Conservation (phyloP, 2,888 invertebrate species). For the Callimorpha dominula region DNA sequence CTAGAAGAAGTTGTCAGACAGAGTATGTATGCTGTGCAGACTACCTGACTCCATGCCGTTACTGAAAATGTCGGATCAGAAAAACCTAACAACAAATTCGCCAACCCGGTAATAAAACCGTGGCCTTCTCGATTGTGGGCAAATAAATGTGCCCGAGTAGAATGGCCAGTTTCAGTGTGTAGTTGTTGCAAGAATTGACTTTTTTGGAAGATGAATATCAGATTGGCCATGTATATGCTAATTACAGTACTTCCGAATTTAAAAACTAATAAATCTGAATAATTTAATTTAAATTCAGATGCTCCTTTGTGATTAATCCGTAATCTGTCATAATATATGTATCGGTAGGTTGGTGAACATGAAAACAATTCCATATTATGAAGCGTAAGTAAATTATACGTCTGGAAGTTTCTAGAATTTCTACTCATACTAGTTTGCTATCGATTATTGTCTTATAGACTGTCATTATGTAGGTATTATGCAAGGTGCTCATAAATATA, state of each 20-base stretch:
- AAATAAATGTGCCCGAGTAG: neutral
- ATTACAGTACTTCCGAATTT: no score
- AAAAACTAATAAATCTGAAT: no score
- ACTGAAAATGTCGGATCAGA: no score
- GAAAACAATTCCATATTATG: slow-evolving; percentile 1
- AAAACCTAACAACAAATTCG: no score
- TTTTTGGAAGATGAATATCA: no score
- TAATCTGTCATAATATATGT: neutral
- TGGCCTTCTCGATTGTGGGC: neutral
- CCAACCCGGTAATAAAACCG: neutral
- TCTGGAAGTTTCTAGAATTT: neutral
- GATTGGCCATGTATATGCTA: no score
- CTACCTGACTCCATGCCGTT: neutral
- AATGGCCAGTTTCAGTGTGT: no score
- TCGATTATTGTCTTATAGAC: slow-evolving; percentile 13
- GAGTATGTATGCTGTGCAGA: neutral
- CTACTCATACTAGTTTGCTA: neutral
- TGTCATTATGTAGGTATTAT: slow-evolving; percentile 6
- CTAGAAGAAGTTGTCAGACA: no score
- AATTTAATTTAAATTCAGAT: no score
- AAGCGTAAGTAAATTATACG: slow-evolving; percentile 5
- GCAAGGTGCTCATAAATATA: slow-evolving; percentile 13
- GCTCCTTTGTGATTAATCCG: no score
- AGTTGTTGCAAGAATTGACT: no score
- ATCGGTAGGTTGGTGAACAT: neutral